A percentile compares a stretch with the other conserved stretches of the same genome.
phyloP scores from a whole-genome alignment of 2,888 invertebrate genomes.

The Drosophila kuntzei region DNA sequence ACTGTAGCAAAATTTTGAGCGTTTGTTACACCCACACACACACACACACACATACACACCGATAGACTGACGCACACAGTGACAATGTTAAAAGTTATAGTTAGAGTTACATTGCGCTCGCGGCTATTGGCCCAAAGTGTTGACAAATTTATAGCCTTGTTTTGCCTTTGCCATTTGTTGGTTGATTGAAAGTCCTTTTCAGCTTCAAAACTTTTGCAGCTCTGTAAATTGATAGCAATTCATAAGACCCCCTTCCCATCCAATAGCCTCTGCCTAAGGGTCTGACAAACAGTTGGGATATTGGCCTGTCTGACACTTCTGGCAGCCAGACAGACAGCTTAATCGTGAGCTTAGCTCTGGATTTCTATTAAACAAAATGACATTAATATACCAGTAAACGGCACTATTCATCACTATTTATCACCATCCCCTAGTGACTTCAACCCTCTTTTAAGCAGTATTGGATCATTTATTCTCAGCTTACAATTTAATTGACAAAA shows the following conservation, averaged over 20 bases:
- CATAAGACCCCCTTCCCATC: not conserved
- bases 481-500: constrained; percentile 33
- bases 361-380: constrained; percentile 53
- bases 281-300: constrained; percentile 6
- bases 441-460: constrained; percentile 5
- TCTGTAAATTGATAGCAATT: constrained; percentile 57
- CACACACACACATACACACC: not conserved
- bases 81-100: constrained; percentile 39
- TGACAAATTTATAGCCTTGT: constrained; percentile 78
- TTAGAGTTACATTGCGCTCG: constrained; percentile 31
- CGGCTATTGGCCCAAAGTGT: constrained; percentile 64
- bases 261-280: not conserved
- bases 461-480: constrained; percentile 26
- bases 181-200: constrained; percentile 67
- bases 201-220: constrained; percentile 36
- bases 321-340: constrained; percentile 53
- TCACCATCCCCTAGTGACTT: constrained; percentile 20
- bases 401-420: constrained; percentile 57
- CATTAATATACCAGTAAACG: constrained; percentile 38
- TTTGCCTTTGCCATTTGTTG: constrained; percentile 65
- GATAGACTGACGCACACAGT: not conserved
- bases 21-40: constrained; percentile 16
- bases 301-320: constrained; percentile 43
- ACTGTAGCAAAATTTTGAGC: constrained; percentile 37
- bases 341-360: constrained; percentile 46